Percentiles rank a stretch among this genome's conserved stretches.
Evolutionary conservation across 2,888 invertebrate species (phyloP).

Genomic region (Cerastis rubricosa): DNA sequence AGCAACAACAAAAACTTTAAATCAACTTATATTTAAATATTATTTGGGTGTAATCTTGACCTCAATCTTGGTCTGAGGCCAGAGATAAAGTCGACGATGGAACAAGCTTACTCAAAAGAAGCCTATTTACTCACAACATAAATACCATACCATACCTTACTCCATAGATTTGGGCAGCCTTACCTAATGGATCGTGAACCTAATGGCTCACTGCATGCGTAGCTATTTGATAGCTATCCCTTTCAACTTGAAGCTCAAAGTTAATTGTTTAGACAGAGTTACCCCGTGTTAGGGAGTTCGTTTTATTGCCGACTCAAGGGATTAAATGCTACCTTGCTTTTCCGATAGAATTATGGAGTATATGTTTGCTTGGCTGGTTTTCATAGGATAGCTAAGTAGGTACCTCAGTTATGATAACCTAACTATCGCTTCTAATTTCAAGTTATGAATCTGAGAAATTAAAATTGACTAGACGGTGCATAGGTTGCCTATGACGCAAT

Average conservation of each 20-base stretch:
- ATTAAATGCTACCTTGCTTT: slow-evolving; percentile 19
- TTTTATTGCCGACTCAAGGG: slow-evolving; percentile 46
- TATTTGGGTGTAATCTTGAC: too few relatives aligned
- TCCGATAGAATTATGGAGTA: neutral
- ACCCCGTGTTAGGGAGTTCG: slow-evolving; percentile 47
- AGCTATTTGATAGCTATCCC: slow-evolving; percentile 36
- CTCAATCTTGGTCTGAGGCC: too few relatives aligned
- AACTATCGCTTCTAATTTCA: neutral
- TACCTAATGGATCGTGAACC: slow-evolving; percentile 15
- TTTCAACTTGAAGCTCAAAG: slow-evolving; percentile 46
- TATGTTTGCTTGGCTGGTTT: neutral
- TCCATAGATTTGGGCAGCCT: neutral
- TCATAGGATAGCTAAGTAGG: neutral
- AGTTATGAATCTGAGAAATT: neutral
- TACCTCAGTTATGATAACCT: neutral
- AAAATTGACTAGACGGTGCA: too few relatives aligned
- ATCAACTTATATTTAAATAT: neutral
- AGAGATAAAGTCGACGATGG: too few relatives aligned
- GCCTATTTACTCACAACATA: too few relatives aligned
- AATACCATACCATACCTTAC: too few relatives aligned
- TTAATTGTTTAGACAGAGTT: slow-evolving; percentile 64
- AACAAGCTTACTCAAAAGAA: too few relatives aligned
- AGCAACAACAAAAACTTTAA: neutral
- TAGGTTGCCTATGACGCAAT: too few relatives aligned
- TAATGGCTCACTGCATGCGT: slow-evolving; percentile 20